Evolutionary conservation across 2,797 vertebrate genomes (phyloP).

Genomic region (Champsocephalus gunnari): DNA sequence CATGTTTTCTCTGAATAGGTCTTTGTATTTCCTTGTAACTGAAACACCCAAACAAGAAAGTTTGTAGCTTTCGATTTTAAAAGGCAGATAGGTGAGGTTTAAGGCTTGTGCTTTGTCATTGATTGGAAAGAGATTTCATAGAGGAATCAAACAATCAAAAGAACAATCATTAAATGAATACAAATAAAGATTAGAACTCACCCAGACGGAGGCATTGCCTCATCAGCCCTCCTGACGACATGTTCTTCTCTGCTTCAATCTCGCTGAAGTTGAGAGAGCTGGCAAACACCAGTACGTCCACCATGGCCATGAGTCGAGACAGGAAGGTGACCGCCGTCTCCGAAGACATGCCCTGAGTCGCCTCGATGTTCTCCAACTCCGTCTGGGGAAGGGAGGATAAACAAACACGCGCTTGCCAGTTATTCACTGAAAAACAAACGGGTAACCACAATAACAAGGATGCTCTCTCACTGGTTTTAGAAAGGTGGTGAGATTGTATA

Average conservation of each 20-base stretch:
- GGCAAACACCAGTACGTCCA: slow-evolving; percentile 98
- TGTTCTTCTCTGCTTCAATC: slow-evolving; percentile 99
- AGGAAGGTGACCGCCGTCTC: slow-evolving; percentile 99
- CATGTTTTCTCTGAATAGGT: no score
- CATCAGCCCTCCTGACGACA: slow-evolving; percentile 99
- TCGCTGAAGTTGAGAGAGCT: slow-evolving; percentile 99
- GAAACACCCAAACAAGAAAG: no score
- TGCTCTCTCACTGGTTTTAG: slow-evolving; percentile 18
- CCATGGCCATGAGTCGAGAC: slow-evolving; percentile 99
- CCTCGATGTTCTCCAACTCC: slow-evolving; percentile 98
- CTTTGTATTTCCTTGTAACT: no score
- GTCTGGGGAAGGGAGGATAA: slow-evolving; percentile 81
- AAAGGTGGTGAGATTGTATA: slow-evolving; percentile 4
- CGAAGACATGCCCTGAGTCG: slow-evolving; percentile 98
- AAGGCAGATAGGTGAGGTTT: no score
- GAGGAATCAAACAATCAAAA: not conserved
- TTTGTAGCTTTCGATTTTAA: no score
- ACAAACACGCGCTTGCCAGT: slow-evolving; percentile 48
- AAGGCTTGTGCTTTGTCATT: no score
- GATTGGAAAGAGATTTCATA: not conserved
- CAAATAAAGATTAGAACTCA: slow-evolving; percentile 68
- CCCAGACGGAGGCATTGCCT: slow-evolving; percentile 96
- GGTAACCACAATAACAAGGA: slow-evolving; percentile 8
- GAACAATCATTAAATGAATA: not conserved
- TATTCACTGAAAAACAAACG: slow-evolving; percentile 33